Base-by-base conservation (phyloP, 2,113 vertebrate species). In the Hyperoodon ampullatus region DNA sequence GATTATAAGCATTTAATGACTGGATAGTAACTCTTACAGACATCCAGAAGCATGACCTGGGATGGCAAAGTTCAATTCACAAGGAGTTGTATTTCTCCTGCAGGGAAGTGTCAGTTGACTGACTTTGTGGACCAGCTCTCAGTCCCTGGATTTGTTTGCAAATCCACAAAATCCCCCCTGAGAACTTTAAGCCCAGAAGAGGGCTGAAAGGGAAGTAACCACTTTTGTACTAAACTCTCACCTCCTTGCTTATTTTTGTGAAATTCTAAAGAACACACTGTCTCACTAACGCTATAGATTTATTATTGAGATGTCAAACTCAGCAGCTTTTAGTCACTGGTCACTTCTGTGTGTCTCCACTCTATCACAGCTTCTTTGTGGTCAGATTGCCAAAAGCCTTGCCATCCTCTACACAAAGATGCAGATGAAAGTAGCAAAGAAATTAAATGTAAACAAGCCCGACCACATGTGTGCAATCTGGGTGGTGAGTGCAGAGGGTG, bases 251-350 rank as follows among this genome's bases (percentile, higher is more conserved):
- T 97, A 93, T 95, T 96, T 98, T 98, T 97, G 93, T 96, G 83
- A 98, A 90, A 83, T 94, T 93, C 93, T 97, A 94, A 92, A 97
- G 97, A 97, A 90, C 47, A 87, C 90, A 91, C 92, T 33, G 47
- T 98, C 97, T 97, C 97, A 95, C 96, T 75, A 96, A 97, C 90
- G 94, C 92, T 98, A 98, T 63, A 98, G 94, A 98, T 98, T 97
- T 98, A 98, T 94, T 97, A 98, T 71, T 98, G 96, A 97, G 97
- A 94, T 98, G 98, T 98, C 98, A 98, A 96, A 98, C 97, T 88
- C 96, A 97, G 90, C 97, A 98, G 95, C 92, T 97, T 94, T 53
- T 92, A 95, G 97, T 93, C 80, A 98, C 90, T 13, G 87, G 78
- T 47, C 77, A 82, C 8, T 78, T 89, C 68, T 95, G 14, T 35